Evolutionary conservation across 2,113 vertebrate species (phyloP).

Genomic region (Pachycephala philippinensis): DNA sequence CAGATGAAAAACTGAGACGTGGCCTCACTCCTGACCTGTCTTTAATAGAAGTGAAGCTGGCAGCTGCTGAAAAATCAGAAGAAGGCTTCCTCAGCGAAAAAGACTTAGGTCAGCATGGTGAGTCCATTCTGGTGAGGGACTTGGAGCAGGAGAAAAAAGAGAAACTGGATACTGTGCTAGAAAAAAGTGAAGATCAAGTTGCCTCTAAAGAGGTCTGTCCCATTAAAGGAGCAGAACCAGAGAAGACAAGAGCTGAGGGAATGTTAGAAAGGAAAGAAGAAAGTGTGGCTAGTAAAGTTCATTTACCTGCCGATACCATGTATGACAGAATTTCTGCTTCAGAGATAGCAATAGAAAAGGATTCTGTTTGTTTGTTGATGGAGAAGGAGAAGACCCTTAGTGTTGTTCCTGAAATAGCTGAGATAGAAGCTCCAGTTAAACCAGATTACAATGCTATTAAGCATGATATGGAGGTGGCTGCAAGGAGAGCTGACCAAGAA

Average conservation of each 20-base stretch:
- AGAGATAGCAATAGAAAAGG: slow-evolving; percentile 16
- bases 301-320: not conserved
- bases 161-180: slow-evolving; percentile 74
- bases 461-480: slow-evolving; percentile 61
- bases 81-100: slow-evolving; percentile 63
- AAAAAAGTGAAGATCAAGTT: slow-evolving; percentile 73
- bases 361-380: not conserved
- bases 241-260: not conserved
- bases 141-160: slow-evolving; percentile 74
- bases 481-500: slow-evolving; percentile 61
- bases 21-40: slow-evolving; percentile 74
- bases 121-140: slow-evolving; percentile 50
- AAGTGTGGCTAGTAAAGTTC: not conserved
- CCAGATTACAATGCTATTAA: slow-evolving; percentile 67
- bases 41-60: slow-evolving; percentile 78
- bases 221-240: slow-evolving; percentile 26
- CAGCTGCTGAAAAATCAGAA: slow-evolving; percentile 76
- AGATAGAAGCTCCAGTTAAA: slow-evolving; percentile 53
- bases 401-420: slow-evolving; percentile 67
- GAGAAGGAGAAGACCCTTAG: slow-evolving; percentile 65
- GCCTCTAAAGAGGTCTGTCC: slow-evolving; percentile 50
- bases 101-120: slow-evolving; percentile 40
- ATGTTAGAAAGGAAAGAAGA: slow-evolving; percentile 33
- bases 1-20: slow-evolving; percentile 72
- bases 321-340: slow-evolving; percentile 24